Base-by-base conservation (phyloP, 2,113 vertebrate genomes). In the Gallinago media region DNA sequence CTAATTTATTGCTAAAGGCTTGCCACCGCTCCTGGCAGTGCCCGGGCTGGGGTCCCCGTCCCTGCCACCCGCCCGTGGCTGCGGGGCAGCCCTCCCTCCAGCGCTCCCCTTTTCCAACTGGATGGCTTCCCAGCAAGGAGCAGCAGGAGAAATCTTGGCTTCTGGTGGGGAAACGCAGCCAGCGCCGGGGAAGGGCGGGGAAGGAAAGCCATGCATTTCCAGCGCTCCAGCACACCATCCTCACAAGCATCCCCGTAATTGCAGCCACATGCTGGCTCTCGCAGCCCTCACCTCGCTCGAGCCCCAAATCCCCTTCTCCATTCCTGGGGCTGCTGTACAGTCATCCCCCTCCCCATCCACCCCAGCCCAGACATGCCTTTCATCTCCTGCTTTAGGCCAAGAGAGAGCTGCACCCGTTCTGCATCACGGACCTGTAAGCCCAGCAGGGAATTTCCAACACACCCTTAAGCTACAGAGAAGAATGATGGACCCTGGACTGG, bases 251-350 rank as follows among this genome's bases (percentile, higher is more conserved):
- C 91, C 84, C 89, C 1, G 4, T 96, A 96, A 96, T 91, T 95
- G 84, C 89, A 97, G 95, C 95, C 96, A 96, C 95, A 95, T 96
- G 93, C 95, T 54, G 92, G 71, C 76, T 84, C 83, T 84, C 71
- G 0, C 83, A 70, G 91, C 79, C 83, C 80, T 49, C 8, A 11
- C 42, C 90, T 59, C 15, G 3, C 79, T 58, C 3, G 2, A 91
- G 95, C 92, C 91, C 78, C 89, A 22, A 0, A 78, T 21, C 93
- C 93, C 38, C 79, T 50, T 72, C 74, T 49, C 61, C 10, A 8
- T 80, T 86, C 38, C 68, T 14, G 72, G 68, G 72, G 79, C 86
- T 92, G 83, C 94, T 12, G 44, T 10, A 9, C 13, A 56, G 49
- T 34, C 38, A 47, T 34, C 34, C 42, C 36, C 52, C 19, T 38